Percentiles rank a stretch among this genome's conserved stretches.
These are phyloP conservation scores for Octomys mimax DNA, from an alignment of 2,797 vertebrate genomes.

Conservation along the genomic window DNA sequence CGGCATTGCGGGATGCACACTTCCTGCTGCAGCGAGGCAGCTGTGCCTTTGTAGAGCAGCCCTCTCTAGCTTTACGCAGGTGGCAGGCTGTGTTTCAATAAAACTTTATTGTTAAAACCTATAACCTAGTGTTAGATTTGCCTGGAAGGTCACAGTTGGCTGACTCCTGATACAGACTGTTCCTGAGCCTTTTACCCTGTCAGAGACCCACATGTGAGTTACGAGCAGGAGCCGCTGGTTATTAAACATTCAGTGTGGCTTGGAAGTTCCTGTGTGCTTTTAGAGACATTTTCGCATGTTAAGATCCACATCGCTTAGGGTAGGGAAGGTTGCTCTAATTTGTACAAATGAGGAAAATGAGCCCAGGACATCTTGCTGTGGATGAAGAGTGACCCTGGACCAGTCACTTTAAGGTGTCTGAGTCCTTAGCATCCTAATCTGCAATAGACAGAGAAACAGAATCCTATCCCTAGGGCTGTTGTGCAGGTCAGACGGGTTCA, in stretches of 20 bases:
- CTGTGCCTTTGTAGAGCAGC: not conserved
- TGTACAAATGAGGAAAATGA: not conserved
- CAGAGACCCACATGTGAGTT: not conserved
- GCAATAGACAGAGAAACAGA: not conserved
- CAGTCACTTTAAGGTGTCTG: not conserved
- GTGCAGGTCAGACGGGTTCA: not conserved
- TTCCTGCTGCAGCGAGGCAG: not conserved
- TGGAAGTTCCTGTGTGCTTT: not conserved
- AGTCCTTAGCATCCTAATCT: not conserved
- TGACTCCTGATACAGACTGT: not conserved
- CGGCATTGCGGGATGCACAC: not conserved
- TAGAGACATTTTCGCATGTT: too few relatives aligned
- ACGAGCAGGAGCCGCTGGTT: not conserved
- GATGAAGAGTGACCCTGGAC: not conserved
- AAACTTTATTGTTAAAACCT: conserved; percentile 39
- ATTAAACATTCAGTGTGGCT: not conserved
- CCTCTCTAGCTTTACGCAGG: not conserved
- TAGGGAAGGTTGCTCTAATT: not conserved
- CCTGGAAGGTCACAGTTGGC: not conserved
- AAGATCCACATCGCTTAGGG: not conserved
- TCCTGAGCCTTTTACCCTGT: not conserved
- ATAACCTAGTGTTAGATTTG: not conserved
- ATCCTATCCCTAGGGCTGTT: accelerated
- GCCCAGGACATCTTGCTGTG: not conserved
- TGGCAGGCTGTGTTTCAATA: not conserved